phyloP scores from a whole-genome alignment of 2,888 invertebrate species.

The Slavum lentiscoides region DNA sequence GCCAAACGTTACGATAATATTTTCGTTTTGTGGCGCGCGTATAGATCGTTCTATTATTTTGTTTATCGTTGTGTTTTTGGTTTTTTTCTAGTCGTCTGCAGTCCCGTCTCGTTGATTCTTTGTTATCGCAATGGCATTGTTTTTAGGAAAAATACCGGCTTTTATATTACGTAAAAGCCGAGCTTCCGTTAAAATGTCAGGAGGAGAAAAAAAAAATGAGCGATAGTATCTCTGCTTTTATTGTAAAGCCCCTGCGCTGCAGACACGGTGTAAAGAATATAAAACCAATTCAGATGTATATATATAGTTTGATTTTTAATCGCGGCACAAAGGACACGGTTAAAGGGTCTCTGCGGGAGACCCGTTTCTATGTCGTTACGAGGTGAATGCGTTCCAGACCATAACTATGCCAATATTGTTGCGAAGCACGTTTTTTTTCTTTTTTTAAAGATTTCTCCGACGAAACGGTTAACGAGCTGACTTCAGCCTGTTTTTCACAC shows the following conservation, averaged over 20 bases:
- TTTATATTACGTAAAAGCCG: conserved; percentile 26
- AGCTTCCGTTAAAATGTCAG: conserved; percentile 14
- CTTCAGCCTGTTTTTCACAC: too few species aligned
- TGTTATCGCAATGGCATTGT: conserved; percentile 39
- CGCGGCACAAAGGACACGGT: not conserved
- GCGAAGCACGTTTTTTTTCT: too few species aligned
- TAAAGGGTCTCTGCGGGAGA: conserved; percentile 5
- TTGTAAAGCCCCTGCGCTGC: not conserved
- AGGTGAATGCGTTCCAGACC: not conserved
- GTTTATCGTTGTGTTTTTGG: not conserved
- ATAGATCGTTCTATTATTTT: not conserved
- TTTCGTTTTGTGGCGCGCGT: not conserved
- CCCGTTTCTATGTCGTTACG: not conserved
- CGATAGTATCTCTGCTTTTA: conserved; percentile 28
- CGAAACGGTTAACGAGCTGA: too few species aligned
- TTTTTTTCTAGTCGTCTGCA: conserved; percentile 13
- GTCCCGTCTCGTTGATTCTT: conserved; percentile 17
- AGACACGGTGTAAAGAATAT: conserved; percentile 17
- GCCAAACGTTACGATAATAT: conserved; percentile 5
- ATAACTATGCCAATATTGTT: not conserved
- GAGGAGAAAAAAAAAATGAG: conserved; percentile 27
- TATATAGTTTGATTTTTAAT: conserved; percentile 44
- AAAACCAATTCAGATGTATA: conserved; percentile 33
- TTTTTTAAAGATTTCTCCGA: too few species aligned
- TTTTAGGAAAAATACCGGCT: not conserved